Base-by-base conservation (phyloP, 1,140 invertebrate species). In the Zaprionus inermis region DNA sequence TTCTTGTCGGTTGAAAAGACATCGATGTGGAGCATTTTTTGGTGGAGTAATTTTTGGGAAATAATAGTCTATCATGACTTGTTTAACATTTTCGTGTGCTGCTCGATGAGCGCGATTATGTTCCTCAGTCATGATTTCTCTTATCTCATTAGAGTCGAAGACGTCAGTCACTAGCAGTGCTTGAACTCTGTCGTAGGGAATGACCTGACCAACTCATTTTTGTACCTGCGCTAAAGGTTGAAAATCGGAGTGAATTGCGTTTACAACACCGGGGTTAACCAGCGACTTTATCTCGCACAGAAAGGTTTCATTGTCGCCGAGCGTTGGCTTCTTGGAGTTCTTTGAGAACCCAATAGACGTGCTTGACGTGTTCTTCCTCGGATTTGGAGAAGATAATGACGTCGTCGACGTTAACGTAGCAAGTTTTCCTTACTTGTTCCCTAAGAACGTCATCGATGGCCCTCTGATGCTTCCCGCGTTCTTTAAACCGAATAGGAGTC, bases 401-500 rank as follows among this genome's bases (percentile, higher is more conserved):
- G 34, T 66, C 71, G 32, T 70, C 60, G 11, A 66, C 54, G 6
- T 73, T 65, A n/a, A 70, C 66, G 6, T 70, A 57, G 30, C 51
- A 68, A 14, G n/a, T 51, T 28, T 49, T 70, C 2, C 51, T 24
- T n/a, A n/a, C 59, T 3, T 70, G 6, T 16, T 54, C 58, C 30
- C 52, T 28, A 9, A 72, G 36, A 12, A 72, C 36, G 22, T 64
- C 54, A 30, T 77, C 74, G 75, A 92, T 90, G 3, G 78, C 20
- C 30, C 85, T 60, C 76, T 92, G 32, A 81, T 81, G 10, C 68
- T 73, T 2, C 81, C 89, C 2, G 60, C 67, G 54, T 78, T 85
- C 18, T 57, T 20, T 16, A 38, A 38, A 12, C 32, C 51, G 22
- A 52, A 52, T 2, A 22, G 49, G 11, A 52, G 12, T 14, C 51